Conservation (phyloP, 92 coral and sea anemone species). For the Ricordea florida region DNA sequence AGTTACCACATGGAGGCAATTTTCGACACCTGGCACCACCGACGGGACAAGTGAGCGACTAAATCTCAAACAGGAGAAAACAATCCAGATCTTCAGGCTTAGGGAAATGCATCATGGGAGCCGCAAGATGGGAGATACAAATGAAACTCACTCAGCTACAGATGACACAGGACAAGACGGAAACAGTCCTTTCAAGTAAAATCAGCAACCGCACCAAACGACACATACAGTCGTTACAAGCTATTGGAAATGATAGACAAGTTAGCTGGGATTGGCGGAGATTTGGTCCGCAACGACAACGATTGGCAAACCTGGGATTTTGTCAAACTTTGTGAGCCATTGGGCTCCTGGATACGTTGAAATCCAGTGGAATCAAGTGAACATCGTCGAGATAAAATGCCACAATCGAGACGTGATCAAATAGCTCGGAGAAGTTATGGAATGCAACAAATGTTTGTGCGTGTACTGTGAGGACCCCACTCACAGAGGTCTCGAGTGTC, state of each 20-base stretch:
- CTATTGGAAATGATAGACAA: constrained; percentile 9
- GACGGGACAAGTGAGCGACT: too few relatives aligned
- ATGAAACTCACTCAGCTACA: not conserved
- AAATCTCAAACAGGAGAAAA: not conserved
- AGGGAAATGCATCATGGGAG: too few relatives aligned
- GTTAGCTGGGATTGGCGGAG: constrained; percentile 42
- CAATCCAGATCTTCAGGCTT: not conserved
- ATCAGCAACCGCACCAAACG: not conserved
- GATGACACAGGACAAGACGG: not conserved
- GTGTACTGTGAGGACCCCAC: constrained; percentile 27
- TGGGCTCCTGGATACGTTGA: constrained; percentile 20
- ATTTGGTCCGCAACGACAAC: constrained; percentile 33
- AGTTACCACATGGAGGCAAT: too few relatives aligned
- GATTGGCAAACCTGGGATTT: constrained; percentile 46
- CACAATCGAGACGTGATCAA: not conserved
- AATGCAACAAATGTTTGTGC: not conserved
- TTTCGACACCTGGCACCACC: too few relatives aligned
- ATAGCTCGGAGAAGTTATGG: not conserved
- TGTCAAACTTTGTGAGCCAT: constrained; percentile 11
- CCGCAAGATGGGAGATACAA: not conserved
- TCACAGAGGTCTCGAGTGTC: constrained; percentile 16
- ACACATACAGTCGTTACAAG: not conserved
- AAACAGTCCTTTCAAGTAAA: not conserved
- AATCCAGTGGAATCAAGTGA: constrained; percentile 10
- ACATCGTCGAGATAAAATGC: not conserved